Evolutionary conservation across 2,797 vertebrate species (phyloP), one percentile per base, ranked within the genome.

Genomic region (Craterocephalus amniculus): DNA sequence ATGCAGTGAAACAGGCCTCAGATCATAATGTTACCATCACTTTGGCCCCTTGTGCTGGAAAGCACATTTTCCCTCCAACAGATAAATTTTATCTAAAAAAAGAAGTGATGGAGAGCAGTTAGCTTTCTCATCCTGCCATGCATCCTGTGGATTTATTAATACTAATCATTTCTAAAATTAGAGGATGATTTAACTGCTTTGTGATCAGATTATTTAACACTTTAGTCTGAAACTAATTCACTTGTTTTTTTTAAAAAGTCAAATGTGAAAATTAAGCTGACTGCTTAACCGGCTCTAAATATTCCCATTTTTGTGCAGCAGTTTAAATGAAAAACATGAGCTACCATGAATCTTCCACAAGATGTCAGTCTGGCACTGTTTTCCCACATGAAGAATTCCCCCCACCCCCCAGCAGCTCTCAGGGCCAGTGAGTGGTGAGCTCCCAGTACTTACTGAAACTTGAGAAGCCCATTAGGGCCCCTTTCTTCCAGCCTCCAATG

Each of bases 361-460:
- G 89, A 70, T 88, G 91, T 75, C 90, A 82, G 74, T 87, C 71
- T 84, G 6, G 62, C 67, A 1, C 76, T 18, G 11, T 48, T 4
- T 8, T 57, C 1, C 38, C 14, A 36, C 18, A 14, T 36, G 20
- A 9, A 1, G 1, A 11, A 6, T 22, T 11, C 5, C 20, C 36
- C 2, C 9, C 52, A 13, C 49, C 18, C 54, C 55, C 62, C 70
- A 18, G 32, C 34, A 8, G 52, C 24, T 31, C 54, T 26, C 40
- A 74, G 13, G 60, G 13, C 63, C 67, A 29, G 55, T 81, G 77
- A 81, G 43, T 62, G 51, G 0, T 40, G 9, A 14, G 56, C 24
- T 58, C 59, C 43, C 67, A 49, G 38, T 36, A 61, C 45, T 59
- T 14, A n/a, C 83, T 64, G 81, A 79, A 88, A 82, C 70, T 2